Base-by-base conservation (phyloP, 2,113 vertebrate genomes). In the Vidua chalybeata region DNA sequence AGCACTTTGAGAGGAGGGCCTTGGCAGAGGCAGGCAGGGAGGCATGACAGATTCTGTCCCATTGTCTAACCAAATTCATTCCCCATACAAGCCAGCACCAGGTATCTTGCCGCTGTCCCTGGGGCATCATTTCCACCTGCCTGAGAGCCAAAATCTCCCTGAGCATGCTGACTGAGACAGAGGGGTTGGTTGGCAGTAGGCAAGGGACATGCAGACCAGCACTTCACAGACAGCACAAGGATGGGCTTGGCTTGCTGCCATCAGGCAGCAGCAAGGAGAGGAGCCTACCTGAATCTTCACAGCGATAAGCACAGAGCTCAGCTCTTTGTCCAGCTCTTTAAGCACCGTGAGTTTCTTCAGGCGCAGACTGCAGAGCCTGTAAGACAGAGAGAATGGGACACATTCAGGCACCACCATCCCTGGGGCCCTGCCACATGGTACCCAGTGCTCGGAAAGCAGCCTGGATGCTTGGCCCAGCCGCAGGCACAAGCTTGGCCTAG, bases 301-400 rank as follows among this genome's bases (percentile, higher is more conserved):
- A 1, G 99, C 99, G 0, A 99, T 99, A 96, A 99, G 99, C 90
- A 99, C 99, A 6, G 99, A 99, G 94, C 99, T 99, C 66, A 99
- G 98, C 97, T 99, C 99, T 84, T 99, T 99, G 94, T 99, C 99
- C 79, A 99, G 98, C 92, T 99, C 99, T 92, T 97, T 98, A 97
- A 99, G 97, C 80, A 99, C 99, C 0, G 99, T 98, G 94, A 99
- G 98, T 95, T 99, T 99, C 98, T 99, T 99, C 96, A 99, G 95
- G 62, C 99, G 99, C 96, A 99, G 97, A 95, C 98, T 99, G 97
- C 99, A 99, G 94, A 99, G 97, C 93, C 99, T 99, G 98, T 64
- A 95, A 96, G 96, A 97, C 84, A 96, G 94, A 96, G 89, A 97
- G 92, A 97, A 97, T 68, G 97, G 97, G 89, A 97, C 77, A 94